A percentile compares a stretch with the other conserved stretches of the same genome.
Evolutionary conservation across 1,140 invertebrate genomes (phyloP).

Genomic region (Drosophila lacertosa): DNA sequence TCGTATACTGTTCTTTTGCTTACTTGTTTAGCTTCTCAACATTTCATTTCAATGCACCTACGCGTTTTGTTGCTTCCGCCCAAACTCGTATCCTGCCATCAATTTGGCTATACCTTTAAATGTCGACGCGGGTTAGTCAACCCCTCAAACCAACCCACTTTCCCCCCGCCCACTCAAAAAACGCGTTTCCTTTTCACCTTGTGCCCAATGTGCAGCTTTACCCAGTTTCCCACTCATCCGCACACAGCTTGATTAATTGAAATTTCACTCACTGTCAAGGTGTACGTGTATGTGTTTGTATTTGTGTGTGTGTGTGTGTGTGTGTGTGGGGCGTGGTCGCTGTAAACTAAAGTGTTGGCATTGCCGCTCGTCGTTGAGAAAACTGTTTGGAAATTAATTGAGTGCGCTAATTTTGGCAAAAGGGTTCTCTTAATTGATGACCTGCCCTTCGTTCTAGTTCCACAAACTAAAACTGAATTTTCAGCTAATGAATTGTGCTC

Average conservation of each 20-base stretch:
- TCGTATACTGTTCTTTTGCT: neutral
- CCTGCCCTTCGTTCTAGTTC: conserved; percentile 7
- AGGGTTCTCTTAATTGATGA: conserved; percentile 75
- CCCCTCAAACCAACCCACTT: neutral
- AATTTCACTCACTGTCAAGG: conserved; percentile 78
- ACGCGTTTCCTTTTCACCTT: conserved; percentile 29
- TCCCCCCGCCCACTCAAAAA: neutral
- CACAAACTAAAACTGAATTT: neutral
- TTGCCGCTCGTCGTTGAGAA: conserved; percentile 31
- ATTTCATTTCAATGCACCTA: conserved; percentile 41
- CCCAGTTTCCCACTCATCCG: conserved; percentile 23
- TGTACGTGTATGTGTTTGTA: conserved; percentile 22
- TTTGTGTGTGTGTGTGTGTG: conserved; percentile 13
- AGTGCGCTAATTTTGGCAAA: conserved; percentile 81
- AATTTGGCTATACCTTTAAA: conserved; percentile 36
- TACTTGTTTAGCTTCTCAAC: conserved; percentile 13
- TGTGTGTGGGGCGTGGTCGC: conserved; percentile 22
- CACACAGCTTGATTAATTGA: conserved; percentile 74
- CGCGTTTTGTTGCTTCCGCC: conserved; percentile 1
- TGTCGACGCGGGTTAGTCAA: conserved; percentile 27
- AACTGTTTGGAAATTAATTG: conserved; percentile 77
- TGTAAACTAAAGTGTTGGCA: conserved; percentile 40
- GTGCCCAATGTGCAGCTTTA: conserved; percentile 29
- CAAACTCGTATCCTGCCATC: conserved; percentile 32
- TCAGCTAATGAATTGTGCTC: conserved; percentile 17